Conservation (phyloP, 2,113 vertebrate genomes). For the Neolamprologus variostigma region DNA sequence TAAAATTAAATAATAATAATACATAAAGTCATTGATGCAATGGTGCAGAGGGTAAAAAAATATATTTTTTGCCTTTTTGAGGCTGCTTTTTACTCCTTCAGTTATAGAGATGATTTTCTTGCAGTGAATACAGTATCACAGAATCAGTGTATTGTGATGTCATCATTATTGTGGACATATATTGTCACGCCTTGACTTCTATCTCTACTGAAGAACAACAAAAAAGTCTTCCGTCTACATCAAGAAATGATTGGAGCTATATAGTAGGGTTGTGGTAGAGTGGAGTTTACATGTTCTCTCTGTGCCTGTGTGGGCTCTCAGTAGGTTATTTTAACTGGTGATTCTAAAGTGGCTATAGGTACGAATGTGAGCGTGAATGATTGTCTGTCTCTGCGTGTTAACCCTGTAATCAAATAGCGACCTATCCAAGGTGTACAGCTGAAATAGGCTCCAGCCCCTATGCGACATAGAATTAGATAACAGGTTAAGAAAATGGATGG, state of each 20-base stretch:
- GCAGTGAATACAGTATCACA: not conserved
- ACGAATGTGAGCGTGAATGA: not conserved
- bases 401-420: not conserved
- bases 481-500: not conserved
- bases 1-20: not conserved
- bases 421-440: not conserved
- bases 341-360: not conserved
- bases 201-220: not conserved
- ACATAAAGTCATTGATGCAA: not conserved
- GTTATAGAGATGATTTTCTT: not conserved
- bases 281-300: not conserved
- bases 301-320: not conserved
- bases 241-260: not conserved
- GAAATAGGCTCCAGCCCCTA: not conserved
- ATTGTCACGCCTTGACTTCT: not conserved
- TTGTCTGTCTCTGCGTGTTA: not conserved
- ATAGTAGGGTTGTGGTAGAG: not conserved
- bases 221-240: not conserved
- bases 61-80: not conserved
- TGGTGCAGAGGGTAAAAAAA: not conserved
- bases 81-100: not conserved
- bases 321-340: not conserved
- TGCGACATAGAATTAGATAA: not conserved
- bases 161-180: not conserved
- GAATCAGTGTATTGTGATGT: not conserved